Base-by-base conservation (phyloP, 2,113 vertebrate genomes). In the Ondatra zibethicus region DNA sequence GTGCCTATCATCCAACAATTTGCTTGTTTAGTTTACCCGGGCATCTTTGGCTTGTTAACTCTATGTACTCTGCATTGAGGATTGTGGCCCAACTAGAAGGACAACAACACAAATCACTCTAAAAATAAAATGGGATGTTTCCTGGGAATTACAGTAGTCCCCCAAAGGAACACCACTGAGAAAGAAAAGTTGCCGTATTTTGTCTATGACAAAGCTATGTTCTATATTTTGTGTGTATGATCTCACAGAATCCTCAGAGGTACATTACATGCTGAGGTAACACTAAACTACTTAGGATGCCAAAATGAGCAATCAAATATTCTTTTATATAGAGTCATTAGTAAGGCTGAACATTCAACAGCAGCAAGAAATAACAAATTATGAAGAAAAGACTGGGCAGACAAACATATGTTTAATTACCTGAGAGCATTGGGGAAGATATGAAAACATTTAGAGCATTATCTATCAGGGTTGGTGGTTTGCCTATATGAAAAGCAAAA, bases 251-350 rank as follows among this genome's bases (percentile, higher is more conserved):
- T 85, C 23, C 36, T 55, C 19, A 8, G 21, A 36, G 14, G 13
- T 73, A 45, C 0, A 27, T 3, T 6, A 33, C 0, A 0, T 29
- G 7, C 23, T 13, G 21, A 16, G 19, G 50, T 73, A 21, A 36
- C 68, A 50, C 2, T 42, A 61, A 4, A 77, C 10, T 68, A 81
- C 70, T 88, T 39, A 91, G 76, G 12, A 52, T 68, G 25, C 33
- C 45, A 81, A 85, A 86, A 63, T 72, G 42, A 94, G 9, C 5
- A 50, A 29, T 68, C 77, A 27, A 75, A 29, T 4, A 16, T 72
- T 63, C 42, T 73, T 33, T 58, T 39, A 50, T 80, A 88, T 63
- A 72, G 36, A 88, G 33, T n/a, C 55, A 16, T 55, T 23, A 63
- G 19, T 29, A 42, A 87, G 73, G 31, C 12, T 77, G 89, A 25